These are phyloP conservation scores for Carlito syrichta DNA, from an alignment of 2,113 vertebrate species.

Conservation along the genomic window DNA sequence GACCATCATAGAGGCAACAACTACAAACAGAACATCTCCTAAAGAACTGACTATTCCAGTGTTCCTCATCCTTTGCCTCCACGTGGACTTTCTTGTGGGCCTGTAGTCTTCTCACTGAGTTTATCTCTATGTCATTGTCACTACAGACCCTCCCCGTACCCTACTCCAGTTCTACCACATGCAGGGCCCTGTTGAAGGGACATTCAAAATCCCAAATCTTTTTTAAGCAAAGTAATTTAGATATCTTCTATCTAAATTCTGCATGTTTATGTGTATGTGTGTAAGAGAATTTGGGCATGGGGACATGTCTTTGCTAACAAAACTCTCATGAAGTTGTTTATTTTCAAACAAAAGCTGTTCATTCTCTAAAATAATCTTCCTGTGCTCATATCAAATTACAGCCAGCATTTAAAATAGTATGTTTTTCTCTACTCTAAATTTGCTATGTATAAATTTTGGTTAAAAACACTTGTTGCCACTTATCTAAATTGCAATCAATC, in stretches of 20 bases:
- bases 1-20: neutral
- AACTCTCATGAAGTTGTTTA: neutral
- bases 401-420: neutral
- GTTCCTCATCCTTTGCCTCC: neutral
- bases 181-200: neutral
- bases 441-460: neutral
- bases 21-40: neutral
- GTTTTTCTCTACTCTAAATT: neutral
- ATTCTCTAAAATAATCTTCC: neutral
- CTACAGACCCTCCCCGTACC: neutral
- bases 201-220: neutral
- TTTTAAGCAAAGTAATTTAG: neutral
- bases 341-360: neutral
- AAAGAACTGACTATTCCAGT: neutral
- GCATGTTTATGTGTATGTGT: neutral
- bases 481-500: neutral
- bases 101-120: neutral
- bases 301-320: neutral
- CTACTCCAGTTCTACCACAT: fast-evolving
- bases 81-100: neutral
- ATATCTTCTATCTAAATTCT: neutral
- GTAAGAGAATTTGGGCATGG: neutral
- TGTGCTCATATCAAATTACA: neutral
- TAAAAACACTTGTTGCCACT: neutral
- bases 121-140: neutral